phyloP scores from a whole-genome alignment of 2,888 invertebrate genomes.

The Prosopocoilus inquinatus region DNA sequence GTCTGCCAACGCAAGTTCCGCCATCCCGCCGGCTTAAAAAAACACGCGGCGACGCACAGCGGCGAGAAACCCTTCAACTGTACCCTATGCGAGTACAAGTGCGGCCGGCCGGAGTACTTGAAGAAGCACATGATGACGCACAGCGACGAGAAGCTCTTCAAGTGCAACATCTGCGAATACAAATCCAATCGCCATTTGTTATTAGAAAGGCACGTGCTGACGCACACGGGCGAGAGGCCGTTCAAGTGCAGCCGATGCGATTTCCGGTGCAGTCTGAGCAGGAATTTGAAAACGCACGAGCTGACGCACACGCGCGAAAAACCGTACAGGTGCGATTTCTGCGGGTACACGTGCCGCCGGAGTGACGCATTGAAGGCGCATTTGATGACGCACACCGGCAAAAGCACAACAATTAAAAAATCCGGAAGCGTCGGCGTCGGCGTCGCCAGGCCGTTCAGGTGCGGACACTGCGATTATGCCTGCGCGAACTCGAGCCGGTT shows the following conservation, averaged over 20 bases:
- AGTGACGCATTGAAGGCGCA: conserved; percentile 58
- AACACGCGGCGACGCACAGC: too few relatives aligned
- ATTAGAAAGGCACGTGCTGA: background rate
- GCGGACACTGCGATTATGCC: conserved; percentile 62
- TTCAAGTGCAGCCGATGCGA: background rate
- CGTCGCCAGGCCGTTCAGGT: conserved; percentile 60
- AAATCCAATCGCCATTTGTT: too few relatives aligned
- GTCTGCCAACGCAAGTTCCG: too few relatives aligned
- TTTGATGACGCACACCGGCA: background rate
- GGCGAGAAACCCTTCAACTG: too few relatives aligned
- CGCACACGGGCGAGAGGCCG: background rate
- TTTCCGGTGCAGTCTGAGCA: background rate
- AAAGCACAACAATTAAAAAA: background rate
- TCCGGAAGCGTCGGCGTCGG: conserved; percentile 49
- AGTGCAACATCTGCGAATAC: too few relatives aligned
- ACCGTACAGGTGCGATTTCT: conserved; percentile 16
- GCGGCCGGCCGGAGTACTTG: background rate
- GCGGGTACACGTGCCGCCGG: background rate
- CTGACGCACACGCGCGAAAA: conserved; percentile 22
- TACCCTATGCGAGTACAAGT: too few relatives aligned
- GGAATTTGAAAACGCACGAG: background rate
- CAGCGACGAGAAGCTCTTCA: background rate
- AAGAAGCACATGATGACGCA: conserved; percentile 11
- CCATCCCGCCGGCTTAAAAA: too few relatives aligned
- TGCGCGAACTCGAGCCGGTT: conserved; percentile 50